Percentiles rank a stretch among this genome's conserved stretches.
These are phyloP conservation scores for Heliconius ethilla DNA, from an alignment of 2,888 invertebrate genomes.

Conservation along the genomic window DNA sequence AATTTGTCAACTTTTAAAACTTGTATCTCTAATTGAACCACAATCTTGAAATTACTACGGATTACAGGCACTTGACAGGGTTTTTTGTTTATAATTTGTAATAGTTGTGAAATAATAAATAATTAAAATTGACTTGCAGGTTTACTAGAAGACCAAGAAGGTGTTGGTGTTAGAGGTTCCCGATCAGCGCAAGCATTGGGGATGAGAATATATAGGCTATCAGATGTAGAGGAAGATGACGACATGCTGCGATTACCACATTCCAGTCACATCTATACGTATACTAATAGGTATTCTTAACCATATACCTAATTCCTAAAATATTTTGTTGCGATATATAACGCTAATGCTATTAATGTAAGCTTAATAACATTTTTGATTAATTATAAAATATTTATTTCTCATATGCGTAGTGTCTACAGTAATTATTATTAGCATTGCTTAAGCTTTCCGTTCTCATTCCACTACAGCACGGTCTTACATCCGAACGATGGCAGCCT, in stretches of 20 bases:
- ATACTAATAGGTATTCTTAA: slow-evolving; percentile 84
- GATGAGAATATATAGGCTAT: slow-evolving; percentile 83
- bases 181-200: slow-evolving; percentile 89
- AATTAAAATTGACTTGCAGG: slow-evolving; percentile 52
- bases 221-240: slow-evolving; percentile 89
- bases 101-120: neutral
- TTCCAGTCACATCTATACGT: slow-evolving; percentile 91
- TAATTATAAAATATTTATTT: slow-evolving; percentile 8
- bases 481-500: slow-evolving; percentile 93
- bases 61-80: too few relatives aligned
- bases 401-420: slow-evolving; percentile 33
- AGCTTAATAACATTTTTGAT: slow-evolving; percentile 25
- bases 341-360: slow-evolving; percentile 31
- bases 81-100: neutral
- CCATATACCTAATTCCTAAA: neutral
- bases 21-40: too few relatives aligned
- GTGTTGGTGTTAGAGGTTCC: slow-evolving; percentile 92
- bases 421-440: slow-evolving; percentile 31
- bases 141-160: slow-evolving; percentile 93
- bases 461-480: slow-evolving; percentile 86
- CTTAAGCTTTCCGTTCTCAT: slow-evolving; percentile 42
- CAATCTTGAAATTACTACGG: too few relatives aligned
- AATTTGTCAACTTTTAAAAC: too few relatives aligned
- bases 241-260: slow-evolving; percentile 89
- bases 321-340: slow-evolving; percentile 22